Base-by-base conservation (phyloP, 2,797 vertebrate species). In the Falco naumanni region DNA sequence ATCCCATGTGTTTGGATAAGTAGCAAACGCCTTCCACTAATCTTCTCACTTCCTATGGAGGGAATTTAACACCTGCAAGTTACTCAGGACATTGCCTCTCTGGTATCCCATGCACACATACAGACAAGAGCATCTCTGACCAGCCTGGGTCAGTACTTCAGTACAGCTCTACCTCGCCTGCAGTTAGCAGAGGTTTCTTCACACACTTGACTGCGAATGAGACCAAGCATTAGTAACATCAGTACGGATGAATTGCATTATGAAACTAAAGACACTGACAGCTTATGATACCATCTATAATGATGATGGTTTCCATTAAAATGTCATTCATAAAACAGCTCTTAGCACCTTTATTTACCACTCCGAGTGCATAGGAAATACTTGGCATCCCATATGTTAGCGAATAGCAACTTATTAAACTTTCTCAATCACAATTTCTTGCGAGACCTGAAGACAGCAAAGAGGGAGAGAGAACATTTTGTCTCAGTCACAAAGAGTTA, bases 361-460 rank as follows among this genome's bases (percentile, higher is more conserved):
- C 63, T 90, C 41, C 5, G 17, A 82, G 24, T 10, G 10, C 7
- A 21, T 4, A 64, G 54, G 29, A 86, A 50, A 60, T 18, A 4
- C 43, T 64, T 90, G 48, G 60, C 53, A 51, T 41, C 21, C 45
- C 33, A 43, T 65, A 26, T 28, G 19, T 10, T 31, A 25, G 19
- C 9, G 59, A 82, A 20, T 1, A 34, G 10, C 34, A 34, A 34
- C 5, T 47, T 63, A 21, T 5, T 77, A 63, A 77, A 39, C 28
- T 37, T 10, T 16, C 43, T 34, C 6, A 8, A 3, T 26, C 7
- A 13, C 21, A 29, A 3, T 82, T 50, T 64, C 56, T 41, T 72
- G n/a, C 0, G 0, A 82, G 20, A 51, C 5, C 10, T 72, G 53
- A 54, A 28, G 63, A n/a, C 14, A 50, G 16, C 11, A 20, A 28